Conservation (phyloP, 2,888 invertebrate genomes). For the Papilio gigon region DNA sequence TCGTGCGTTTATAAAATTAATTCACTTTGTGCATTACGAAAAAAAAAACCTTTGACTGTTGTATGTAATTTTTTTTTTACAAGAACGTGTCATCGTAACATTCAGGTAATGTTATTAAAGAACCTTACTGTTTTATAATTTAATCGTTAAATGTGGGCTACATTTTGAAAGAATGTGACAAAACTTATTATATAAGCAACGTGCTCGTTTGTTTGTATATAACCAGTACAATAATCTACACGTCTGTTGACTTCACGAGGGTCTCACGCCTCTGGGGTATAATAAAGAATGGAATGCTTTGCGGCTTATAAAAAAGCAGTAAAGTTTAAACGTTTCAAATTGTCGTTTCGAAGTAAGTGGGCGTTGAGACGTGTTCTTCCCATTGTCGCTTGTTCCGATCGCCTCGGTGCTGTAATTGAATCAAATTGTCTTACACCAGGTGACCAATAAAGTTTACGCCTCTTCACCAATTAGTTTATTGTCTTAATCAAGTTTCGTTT, state of each 20-base stretch:
- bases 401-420: constrained; percentile 34
- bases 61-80: not conserved
- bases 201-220: not conserved
- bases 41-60: not conserved
- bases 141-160: not conserved
- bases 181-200: constrained; percentile 3
- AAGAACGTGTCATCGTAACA: not conserved
- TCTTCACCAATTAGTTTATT: constrained; percentile 33
- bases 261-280: constrained; percentile 50
- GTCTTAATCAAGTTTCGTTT: constrained; percentile 16
- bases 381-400: constrained; percentile 25
- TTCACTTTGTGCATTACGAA: constrained; percentile 3
- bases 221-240: not conserved
- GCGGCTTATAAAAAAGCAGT: constrained; percentile 46
- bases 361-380: constrained; percentile 32
- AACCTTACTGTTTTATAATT: not conserved
- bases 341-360: constrained; percentile 40
- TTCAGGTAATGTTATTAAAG: not conserved
- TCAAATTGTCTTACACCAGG: constrained; percentile 30
- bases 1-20: constrained; percentile 5
- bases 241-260: constrained; percentile 53
- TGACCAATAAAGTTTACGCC: constrained; percentile 34
- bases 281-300: constrained; percentile 55
- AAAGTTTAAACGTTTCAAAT: constrained; percentile 47
- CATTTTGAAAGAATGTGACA: not conserved